Base-by-base conservation (phyloP, 1,140 invertebrate genomes). In the Temnothorax curvispinosus region DNA sequence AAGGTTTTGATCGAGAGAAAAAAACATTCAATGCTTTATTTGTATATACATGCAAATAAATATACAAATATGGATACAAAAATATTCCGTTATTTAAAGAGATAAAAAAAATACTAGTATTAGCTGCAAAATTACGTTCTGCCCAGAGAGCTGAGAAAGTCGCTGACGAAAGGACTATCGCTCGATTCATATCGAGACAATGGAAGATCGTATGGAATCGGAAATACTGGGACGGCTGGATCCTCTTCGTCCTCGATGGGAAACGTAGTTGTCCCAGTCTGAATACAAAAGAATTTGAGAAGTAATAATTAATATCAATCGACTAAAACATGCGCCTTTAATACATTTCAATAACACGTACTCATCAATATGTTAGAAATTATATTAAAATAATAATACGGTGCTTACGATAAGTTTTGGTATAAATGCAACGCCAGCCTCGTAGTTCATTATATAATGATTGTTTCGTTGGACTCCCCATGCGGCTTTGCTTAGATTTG, bases 401-500 rank as follows among this genome's bases (percentile, higher is more conserved):
- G 44, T 90, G 96, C 96, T 96, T 96, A 98, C 98, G 94, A 99
- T 96, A 93, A 98, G 97, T 93, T 97, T 96, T 0, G 99, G 99
- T 64, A 99, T 89, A 91, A 99, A 98, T 11, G 99, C 92, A 11
- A 99, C 97, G 0, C 99, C 99, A 35, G 97, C 97, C 96, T 99
- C 99, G 93, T 99, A 99, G 62, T 98, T 99, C 93, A 98, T 96
- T 2, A 99, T 97, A 87, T 97, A 96, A 64, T 98, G 94, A 81
- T 96, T 92, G 52, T 96, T 64, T 96, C 96, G 84, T 96, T 96
- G 90, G 21, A 95, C 96, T 80, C 99, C 99, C 99, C 99, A 99
- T 0, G 99, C 99, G 21, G 98, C 98, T 96, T 99, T 99, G 15
- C 98, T 99, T 8, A 99, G 94, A 95, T 99, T 99, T 0, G 98